A percentile compares a stretch with the other conserved stretches of the same genome.
Evolutionary conservation across 2,113 vertebrate genomes (phyloP).

Genomic region (Gorsachius goisagi): DNA sequence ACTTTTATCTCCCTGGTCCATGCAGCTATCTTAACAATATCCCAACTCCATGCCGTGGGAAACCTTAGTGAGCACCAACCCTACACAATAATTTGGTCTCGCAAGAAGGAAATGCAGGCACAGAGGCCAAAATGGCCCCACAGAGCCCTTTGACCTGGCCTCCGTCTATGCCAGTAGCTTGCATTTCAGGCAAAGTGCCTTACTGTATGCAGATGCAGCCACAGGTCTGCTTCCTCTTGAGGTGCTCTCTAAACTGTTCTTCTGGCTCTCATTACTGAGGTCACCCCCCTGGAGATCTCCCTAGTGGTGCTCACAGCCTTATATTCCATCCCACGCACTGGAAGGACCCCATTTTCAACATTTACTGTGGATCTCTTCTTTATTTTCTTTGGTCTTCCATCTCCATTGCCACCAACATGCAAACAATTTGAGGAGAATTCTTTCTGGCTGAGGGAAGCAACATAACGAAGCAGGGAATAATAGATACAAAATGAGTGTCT

Average conservation of each 20-base stretch:
- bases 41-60: background rate
- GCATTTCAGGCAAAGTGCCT: background rate
- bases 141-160: background rate
- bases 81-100: background rate
- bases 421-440: constrained; percentile 4
- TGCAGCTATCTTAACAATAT: background rate
- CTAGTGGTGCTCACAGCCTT: background rate
- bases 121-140: background rate
- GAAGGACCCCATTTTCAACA: background rate
- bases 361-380: background rate
- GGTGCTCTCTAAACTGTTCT: background rate
- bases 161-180: background rate
- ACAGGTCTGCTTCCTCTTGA: background rate
- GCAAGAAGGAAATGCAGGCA: background rate
- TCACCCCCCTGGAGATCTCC: background rate
- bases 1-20: background rate
- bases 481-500: background rate
- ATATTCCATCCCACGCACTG: background rate
- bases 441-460: background rate
- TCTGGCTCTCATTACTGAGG: background rate
- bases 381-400: constrained; percentile 23
- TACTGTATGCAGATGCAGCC: background rate
- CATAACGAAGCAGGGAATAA: background rate
- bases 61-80: background rate
- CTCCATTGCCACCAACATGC: background rate